These are phyloP conservation scores for Lepidochrysops patricia DNA, from an alignment of 2,888 invertebrate genomes.

Conservation along the genomic window DNA sequence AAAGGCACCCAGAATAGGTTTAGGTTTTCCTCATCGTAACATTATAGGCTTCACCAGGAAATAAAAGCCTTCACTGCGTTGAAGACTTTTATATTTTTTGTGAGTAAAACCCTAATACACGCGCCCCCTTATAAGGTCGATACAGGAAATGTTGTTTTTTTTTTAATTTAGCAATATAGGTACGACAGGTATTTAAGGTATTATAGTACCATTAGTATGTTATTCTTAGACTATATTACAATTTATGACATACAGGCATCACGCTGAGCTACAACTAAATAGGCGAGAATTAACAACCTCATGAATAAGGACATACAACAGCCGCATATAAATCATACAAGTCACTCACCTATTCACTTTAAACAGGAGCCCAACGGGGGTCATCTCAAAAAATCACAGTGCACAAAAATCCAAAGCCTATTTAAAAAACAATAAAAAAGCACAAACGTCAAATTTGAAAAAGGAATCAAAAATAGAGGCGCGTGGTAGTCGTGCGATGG, in stretches of 20 bases:
- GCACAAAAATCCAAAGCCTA: conserved; percentile 26
- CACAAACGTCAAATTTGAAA: not conserved
- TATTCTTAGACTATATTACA: not conserved
- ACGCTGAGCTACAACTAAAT: not conserved
- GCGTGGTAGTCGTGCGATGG: conserved; percentile 51
- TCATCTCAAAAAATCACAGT: conserved; percentile 50
- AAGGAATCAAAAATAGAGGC: conserved; percentile 33
- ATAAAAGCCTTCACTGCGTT: too few relatives aligned
- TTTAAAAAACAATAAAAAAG: not conserved
- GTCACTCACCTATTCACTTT: conserved; percentile 75
- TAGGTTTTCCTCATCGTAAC: too few relatives aligned
- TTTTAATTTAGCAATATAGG: too few relatives aligned
- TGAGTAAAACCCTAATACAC: too few relatives aligned
- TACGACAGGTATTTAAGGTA: too few relatives aligned
- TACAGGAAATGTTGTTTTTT: too few relatives aligned
- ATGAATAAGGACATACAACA: conserved; percentile 13
- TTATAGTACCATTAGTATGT: not conserved
- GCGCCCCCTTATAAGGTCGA: too few relatives aligned
- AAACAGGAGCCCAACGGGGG: conserved; percentile 76
- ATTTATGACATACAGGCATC: not conserved
- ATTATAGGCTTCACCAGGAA: too few relatives aligned
- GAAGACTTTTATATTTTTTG: too few relatives aligned
- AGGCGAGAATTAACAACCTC: not conserved
- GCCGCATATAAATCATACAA: conserved; percentile 30
- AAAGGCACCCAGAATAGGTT: too few relatives aligned